These are phyloP conservation scores for Pseudochirops cupreus DNA, from an alignment of 2,797 vertebrate species.

Conservation along the genomic window DNA sequence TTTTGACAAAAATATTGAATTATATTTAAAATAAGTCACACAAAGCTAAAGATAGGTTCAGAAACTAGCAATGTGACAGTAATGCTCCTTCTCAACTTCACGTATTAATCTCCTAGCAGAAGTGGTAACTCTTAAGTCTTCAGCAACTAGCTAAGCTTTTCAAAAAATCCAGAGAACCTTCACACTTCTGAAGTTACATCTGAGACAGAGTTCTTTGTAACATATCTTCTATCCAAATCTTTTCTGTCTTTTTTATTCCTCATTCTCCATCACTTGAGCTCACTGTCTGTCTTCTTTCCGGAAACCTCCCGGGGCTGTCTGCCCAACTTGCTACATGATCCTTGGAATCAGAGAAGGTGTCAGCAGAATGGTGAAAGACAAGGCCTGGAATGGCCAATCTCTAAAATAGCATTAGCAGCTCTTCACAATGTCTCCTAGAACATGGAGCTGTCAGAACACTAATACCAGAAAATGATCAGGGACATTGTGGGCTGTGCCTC, in stretches of 20 bases:
- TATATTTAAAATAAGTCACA: neutral
- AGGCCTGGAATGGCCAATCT: neutral
- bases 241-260: neutral
- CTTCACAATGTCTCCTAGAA: neutral
- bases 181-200: neutral
- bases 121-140: neutral
- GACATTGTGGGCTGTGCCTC: neutral
- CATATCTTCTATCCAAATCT: neutral
- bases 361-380: neutral
- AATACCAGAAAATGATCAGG: neutral
- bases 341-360: neutral
- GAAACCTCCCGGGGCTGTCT: neutral
- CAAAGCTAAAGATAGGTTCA: neutral
- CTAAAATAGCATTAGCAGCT: neutral
- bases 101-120: neutral
- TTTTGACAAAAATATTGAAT: neutral
- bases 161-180: neutral
- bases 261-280: neutral
- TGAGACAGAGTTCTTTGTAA: neutral
- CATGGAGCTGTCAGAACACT: neutral
- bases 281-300: neutral
- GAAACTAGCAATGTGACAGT: neutral
- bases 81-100: neutral
- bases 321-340: neutral
- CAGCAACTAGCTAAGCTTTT: neutral